Evolutionary conservation across 2,797 vertebrate genomes (phyloP).

Genomic region (Myotis vivesi): DNA sequence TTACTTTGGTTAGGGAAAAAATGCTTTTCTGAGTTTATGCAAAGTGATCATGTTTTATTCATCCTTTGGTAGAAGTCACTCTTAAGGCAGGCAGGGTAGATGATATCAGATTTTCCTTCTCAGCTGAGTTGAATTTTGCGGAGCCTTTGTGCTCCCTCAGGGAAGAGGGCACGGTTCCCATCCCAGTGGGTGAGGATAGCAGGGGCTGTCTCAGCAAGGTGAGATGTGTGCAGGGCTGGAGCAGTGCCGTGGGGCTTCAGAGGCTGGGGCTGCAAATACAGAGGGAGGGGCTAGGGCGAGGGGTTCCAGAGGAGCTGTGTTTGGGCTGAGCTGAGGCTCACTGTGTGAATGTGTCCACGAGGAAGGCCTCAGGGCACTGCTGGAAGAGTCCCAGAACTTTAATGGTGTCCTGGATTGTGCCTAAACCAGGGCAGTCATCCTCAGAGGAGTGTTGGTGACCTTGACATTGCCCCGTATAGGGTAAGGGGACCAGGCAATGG

Average conservation of each 20-base stretch:
- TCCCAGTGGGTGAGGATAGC: background rate
- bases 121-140: background rate
- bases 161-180: background rate
- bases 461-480: too few relatives aligned
- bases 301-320: background rate
- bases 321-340: background rate
- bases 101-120: conserved; percentile 52
- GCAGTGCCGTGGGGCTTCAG: rapidly evolving
- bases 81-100: background rate
- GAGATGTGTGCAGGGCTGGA: background rate
- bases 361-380: background rate
- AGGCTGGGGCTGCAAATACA: background rate
- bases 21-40: conserved; percentile 37
- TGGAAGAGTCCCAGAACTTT: background rate
- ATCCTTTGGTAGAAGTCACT: conserved; percentile 37
- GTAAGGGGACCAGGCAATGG: background rate
- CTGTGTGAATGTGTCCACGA: background rate
- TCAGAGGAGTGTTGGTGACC: too few relatives aligned
- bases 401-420: background rate
- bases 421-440: background rate
- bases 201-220: background rate
- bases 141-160: background rate
- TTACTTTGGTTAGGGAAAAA: background rate
- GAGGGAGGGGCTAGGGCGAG: rapidly evolving
- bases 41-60: conserved; percentile 62